These are phyloP conservation scores for Calidris pygmaea DNA, from an alignment of 2,113 vertebrate species.

Conservation along the genomic window DNA sequence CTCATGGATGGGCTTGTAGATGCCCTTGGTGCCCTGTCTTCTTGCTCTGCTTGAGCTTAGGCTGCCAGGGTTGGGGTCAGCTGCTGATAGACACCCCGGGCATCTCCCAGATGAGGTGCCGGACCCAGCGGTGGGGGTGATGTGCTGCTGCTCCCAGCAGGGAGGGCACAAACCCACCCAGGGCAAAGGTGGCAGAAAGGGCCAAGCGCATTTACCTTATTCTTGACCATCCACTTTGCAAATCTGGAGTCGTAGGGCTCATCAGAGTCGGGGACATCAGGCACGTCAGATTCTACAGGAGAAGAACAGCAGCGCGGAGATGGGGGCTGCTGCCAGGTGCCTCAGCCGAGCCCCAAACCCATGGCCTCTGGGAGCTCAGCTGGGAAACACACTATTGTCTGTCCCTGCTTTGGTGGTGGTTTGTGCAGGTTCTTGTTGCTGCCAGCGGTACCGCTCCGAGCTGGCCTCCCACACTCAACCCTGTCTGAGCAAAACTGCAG, in stretches of 20 bases:
- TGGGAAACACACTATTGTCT: neutral
- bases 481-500: neutral
- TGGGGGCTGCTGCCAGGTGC: neutral
- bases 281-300: constrained; percentile 80
- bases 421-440: neutral
- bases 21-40: neutral
- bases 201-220: constrained; percentile 76
- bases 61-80: neutral
- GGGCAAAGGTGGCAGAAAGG: accelerated
- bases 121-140: accelerated
- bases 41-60: neutral
- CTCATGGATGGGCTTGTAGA: neutral
- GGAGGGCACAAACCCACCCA: neutral
- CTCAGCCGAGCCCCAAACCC: neutral
- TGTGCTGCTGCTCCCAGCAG: neutral
- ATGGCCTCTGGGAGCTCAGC: neutral
- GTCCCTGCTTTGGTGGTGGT: neutral
- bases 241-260: constrained; percentile 83
- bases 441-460: accelerated
- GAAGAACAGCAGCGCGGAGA: neutral
- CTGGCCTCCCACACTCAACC: neutral
- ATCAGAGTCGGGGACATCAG: constrained; percentile 29
- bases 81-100: neutral
- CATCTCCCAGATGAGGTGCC: neutral
- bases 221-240: constrained; percentile 90